A percentile compares a stretch with the other conserved stretches of the same genome.
Evolutionary conservation across 2,888 invertebrate species (phyloP).

Genomic region (Acleris holmiana): DNA sequence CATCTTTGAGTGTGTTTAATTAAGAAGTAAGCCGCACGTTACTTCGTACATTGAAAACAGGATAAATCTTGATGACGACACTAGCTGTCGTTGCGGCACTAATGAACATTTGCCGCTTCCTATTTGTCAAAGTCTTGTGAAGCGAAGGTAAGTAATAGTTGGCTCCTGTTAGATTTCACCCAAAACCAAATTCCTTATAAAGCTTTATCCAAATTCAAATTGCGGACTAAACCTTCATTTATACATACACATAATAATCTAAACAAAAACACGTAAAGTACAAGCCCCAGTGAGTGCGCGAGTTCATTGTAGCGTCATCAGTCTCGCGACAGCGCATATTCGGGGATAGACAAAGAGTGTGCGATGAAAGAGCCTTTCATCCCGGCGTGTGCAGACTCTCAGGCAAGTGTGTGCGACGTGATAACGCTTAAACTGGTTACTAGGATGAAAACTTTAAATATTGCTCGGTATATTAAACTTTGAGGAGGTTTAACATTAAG

Average conservation of each 20-base stretch:
- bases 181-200: no score
- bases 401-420: slow-evolving; percentile 52
- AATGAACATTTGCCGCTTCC: no score
- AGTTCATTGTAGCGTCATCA: slow-evolving; percentile 65
- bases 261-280: no score
- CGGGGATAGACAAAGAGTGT: slow-evolving; percentile 68
- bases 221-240: not conserved
- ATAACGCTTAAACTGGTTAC: slow-evolving; percentile 60
- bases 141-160: no score
- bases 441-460: slow-evolving; percentile 10
- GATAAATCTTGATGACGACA: no score
- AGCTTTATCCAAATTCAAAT: no score
- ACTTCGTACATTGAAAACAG: no score
- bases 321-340: slow-evolving; percentile 66
- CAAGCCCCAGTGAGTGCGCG: slow-evolving; percentile 48
- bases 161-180: no score
- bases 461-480: slow-evolving; percentile 39
- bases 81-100: no score
- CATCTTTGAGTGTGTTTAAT: no score
- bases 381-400: slow-evolving; percentile 43
- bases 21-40: no score
- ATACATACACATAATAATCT: slow-evolving; percentile 6
- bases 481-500: not conserved
- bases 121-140: no score
- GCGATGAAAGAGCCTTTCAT: slow-evolving; percentile 70